Percentiles rank a stretch among this genome's conserved stretches.
phyloP scores from a whole-genome alignment of 2,797 vertebrate genomes.

The Microctenopoma stevenorrisi region DNA sequence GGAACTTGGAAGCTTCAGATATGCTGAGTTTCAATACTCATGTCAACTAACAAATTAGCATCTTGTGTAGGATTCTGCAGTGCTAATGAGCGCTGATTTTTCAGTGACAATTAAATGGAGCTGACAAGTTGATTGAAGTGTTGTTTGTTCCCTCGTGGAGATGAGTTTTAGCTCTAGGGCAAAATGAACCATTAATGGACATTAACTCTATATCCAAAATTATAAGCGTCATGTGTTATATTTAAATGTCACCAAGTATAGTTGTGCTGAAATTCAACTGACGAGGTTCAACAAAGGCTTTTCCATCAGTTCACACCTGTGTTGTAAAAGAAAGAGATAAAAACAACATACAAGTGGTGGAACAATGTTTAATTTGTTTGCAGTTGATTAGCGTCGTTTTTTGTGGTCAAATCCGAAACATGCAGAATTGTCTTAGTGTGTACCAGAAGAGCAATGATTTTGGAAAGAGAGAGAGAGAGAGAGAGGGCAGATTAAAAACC shows the following conservation, averaged over 20 bases:
- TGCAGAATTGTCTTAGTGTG: not conserved
- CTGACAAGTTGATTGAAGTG: constrained; percentile 51
- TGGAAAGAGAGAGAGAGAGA: not conserved
- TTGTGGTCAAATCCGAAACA: no score
- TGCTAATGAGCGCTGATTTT: constrained; percentile 51
- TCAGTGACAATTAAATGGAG: constrained; percentile 55
- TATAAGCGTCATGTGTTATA: not conserved
- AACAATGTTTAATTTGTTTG: no score
- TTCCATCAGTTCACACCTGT: no score
- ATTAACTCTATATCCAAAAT: not conserved
- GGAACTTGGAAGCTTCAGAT: constrained; percentile 8
- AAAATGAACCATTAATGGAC: not conserved
- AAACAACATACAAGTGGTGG: no score
- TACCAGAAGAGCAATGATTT: not conserved
- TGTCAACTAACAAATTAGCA: constrained; percentile 36
- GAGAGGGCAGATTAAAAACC: not conserved
- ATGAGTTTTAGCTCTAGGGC: constrained; percentile 10
- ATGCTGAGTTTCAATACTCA: constrained; percentile 7
- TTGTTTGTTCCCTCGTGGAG: constrained; percentile 44
- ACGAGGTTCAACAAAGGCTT: no score
- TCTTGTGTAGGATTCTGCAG: constrained; percentile 15
- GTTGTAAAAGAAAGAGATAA: no score
- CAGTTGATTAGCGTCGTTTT: no score
- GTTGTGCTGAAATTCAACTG: not conserved
- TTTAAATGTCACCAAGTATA: constrained; percentile 9